Evolutionary conservation across 2,797 vertebrate species (phyloP).

Genomic region (Mus minutoides): DNA sequence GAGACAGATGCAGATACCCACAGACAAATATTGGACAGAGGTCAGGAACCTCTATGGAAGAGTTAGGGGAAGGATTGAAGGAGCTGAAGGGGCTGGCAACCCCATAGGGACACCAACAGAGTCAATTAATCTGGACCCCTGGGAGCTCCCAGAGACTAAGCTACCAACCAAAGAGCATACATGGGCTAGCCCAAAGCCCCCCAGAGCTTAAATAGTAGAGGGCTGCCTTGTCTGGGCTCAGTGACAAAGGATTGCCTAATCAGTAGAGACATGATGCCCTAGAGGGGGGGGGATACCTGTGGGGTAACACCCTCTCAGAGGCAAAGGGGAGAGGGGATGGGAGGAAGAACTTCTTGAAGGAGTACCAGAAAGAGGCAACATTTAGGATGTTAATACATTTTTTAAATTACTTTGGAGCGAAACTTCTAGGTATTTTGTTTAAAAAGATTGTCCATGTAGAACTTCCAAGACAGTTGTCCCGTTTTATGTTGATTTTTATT

Average conservation of each 20-base stretch:
- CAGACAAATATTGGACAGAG: background rate
- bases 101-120: background rate
- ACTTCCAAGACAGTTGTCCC: background rate
- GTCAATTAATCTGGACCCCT: background rate
- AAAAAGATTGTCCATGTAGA: background rate
- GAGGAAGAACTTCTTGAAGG: background rate
- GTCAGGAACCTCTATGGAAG: background rate
- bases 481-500: background rate
- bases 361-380: background rate
- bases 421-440: background rate
- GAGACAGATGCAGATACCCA: background rate
- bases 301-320: background rate
- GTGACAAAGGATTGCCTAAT: background rate
- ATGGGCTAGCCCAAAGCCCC: background rate
- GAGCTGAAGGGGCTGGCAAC: background rate
- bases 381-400: background rate
- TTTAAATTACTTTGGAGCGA: background rate
- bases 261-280: background rate
- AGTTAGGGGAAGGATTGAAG: background rate
- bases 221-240: background rate
- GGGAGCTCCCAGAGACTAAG: background rate
- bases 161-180: background rate
- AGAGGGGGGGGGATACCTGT: background rate
- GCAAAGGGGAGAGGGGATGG: background rate
- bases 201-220: background rate